These are phyloP conservation scores for Leucophenga maculata DNA, from an alignment of 2,888 invertebrate genomes.

Conservation along the genomic window DNA sequence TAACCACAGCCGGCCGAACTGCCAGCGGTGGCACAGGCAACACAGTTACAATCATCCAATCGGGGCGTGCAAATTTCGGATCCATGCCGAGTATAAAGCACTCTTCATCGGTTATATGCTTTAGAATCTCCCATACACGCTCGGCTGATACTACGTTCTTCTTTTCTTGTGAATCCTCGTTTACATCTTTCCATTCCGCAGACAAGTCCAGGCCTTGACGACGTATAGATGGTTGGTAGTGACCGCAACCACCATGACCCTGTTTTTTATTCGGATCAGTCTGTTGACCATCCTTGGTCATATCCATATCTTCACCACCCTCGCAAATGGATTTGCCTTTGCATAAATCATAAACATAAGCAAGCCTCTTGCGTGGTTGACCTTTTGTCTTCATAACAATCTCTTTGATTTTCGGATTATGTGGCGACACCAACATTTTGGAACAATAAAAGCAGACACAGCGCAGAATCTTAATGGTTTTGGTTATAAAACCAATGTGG, in stretches of 20 bases:
- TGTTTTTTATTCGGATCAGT: conserved; percentile 74
- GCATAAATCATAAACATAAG: conserved; percentile 97
- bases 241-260: conserved; percentile 96
- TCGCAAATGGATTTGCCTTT: conserved; percentile 99
- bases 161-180: conserved; percentile 98
- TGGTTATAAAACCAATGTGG: conserved; percentile 97
- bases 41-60: conserved; percentile 99
- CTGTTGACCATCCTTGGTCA: conserved; percentile 82
- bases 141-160: conserved; percentile 96
- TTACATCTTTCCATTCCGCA: conserved; percentile 98
- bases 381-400: conserved; percentile 96
- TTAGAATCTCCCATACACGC: conserved; percentile 96
- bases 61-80: conserved; percentile 96
- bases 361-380: conserved; percentile 93
- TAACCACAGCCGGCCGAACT: conserved; percentile 97
- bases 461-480: conserved; percentile 96
- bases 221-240: conserved; percentile 95
- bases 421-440: conserved; percentile 93
- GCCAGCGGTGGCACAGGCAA: conserved; percentile 96
- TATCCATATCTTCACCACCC: conserved; percentile 98
- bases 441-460: conserved; percentile 99
- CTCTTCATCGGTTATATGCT: conserved; percentile 96
- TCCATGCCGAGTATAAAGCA: conserved; percentile 96
- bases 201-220: conserved; percentile 92
- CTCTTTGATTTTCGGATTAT: conserved; percentile 77